Conservation (phyloP, 1,140 invertebrate species). For the Venturia canescens region DNA sequence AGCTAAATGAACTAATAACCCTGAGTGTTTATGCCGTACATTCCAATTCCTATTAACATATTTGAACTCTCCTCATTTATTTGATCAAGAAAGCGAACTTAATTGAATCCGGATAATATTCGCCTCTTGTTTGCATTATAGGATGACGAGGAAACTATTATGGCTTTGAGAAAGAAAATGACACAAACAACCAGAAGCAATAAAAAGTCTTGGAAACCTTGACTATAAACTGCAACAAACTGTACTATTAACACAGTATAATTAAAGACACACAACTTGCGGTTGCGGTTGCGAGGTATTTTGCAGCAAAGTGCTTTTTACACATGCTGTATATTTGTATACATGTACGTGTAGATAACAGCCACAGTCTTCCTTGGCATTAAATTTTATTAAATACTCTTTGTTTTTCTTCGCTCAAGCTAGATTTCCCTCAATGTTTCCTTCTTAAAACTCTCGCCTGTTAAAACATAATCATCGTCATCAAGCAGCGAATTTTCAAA, state of each 20-base stretch:
- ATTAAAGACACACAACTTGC: slow-evolving; percentile 48
- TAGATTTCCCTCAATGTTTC: background rate
- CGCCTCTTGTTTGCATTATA: background rate
- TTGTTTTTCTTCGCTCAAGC: slow-evolving; percentile 29
- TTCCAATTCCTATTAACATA: too few species aligned
- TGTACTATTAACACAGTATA: slow-evolving; percentile 47
- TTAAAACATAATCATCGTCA: too few species aligned
- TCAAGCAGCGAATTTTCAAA: too few species aligned
- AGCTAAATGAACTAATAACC: too few species aligned
- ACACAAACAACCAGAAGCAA: background rate
- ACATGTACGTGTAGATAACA: background rate
- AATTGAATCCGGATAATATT: too few species aligned
- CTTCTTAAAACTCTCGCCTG: background rate
- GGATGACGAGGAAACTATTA: background rate
- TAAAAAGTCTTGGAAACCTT: background rate
- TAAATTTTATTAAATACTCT: slow-evolving; percentile 46
- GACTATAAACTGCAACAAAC: slow-evolving; percentile 25
- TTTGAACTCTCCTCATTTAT: too few species aligned
- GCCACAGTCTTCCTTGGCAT: slow-evolving; percentile 37
- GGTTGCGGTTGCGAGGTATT: slow-evolving; percentile 50
- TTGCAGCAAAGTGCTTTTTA: slow-evolving; percentile 44
- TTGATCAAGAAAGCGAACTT: too few species aligned
- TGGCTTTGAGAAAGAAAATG: background rate
- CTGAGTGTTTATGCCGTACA: too few species aligned
- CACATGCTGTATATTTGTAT: slow-evolving; percentile 9